A percentile compares a stretch with the other conserved stretches of the same genome.
Evolutionary conservation across 2,797 vertebrate genomes (phyloP).

Genomic region (Mormyrops attenuatus): DNA sequence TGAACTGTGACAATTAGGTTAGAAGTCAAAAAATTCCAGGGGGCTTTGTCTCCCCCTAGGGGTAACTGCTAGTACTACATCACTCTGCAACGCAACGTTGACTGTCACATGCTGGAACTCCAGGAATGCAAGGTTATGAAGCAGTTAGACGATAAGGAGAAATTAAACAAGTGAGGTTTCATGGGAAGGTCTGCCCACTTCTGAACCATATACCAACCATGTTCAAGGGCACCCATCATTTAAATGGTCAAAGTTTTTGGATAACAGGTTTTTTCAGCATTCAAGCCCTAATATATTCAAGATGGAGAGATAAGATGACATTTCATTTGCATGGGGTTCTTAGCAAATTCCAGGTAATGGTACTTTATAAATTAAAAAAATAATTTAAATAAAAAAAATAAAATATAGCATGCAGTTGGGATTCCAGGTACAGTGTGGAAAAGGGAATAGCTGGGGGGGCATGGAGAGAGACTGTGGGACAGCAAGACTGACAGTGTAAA

Average conservation of each 20-base stretch:
- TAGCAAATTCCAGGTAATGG: background rate
- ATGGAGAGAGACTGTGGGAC: background rate
- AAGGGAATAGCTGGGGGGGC: background rate
- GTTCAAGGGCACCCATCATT: background rate
- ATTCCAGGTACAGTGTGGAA: background rate
- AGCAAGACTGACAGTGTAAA: background rate
- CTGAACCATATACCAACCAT: background rate
- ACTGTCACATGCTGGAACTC: conserved; percentile 35
- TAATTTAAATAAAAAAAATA: background rate
- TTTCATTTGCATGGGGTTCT: background rate
- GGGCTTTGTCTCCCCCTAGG: conserved; percentile 19
- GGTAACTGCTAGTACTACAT: background rate
- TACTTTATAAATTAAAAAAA: background rate
- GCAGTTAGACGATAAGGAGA: conserved; percentile 24
- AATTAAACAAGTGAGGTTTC: background rate
- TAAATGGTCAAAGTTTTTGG: background rate
- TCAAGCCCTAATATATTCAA: background rate
- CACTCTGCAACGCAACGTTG: conserved; percentile 2
- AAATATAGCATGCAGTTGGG: background rate
- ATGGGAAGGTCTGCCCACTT: background rate
- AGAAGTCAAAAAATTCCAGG: background rate
- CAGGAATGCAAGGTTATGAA: conserved; percentile 32
- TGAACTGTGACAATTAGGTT: background rate
- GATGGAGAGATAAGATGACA: background rate
- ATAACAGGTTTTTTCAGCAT: background rate